A percentile compares a stretch with the other conserved stretches of the same genome.
Conservation (phyloP, 2,888 invertebrate species). For the Drosophila algonquin region DNA sequence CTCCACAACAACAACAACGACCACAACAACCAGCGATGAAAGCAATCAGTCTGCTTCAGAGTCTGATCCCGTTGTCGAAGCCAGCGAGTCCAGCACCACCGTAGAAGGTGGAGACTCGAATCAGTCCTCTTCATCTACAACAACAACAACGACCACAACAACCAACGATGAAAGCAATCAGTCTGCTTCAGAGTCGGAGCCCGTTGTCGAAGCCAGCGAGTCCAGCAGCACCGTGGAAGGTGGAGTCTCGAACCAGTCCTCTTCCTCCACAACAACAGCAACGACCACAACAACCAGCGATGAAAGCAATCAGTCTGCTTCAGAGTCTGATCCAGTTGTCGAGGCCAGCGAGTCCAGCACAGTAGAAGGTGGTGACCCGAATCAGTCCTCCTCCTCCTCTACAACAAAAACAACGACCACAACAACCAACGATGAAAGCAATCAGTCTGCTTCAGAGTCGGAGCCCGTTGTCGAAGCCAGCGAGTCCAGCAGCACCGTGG, state of each 20-base stretch:
- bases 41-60: too few species aligned
- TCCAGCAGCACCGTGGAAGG: not conserved
- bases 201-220: not conserved
- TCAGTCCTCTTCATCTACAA: not conserved
- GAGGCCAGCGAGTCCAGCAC: not conserved
- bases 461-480: not conserved
- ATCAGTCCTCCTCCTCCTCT: not conserved
- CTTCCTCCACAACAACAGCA: conserved; percentile 1
- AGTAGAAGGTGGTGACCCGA: not conserved
- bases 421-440: not conserved
- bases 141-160: conserved; percentile 12
- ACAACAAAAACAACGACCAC: not conserved
- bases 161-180: not conserved
- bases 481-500: not conserved
- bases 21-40: not conserved
- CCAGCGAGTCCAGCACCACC: not conserved
- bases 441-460: too few species aligned
- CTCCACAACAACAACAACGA: not conserved
- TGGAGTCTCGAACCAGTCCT: conserved; percentile 13
- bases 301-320: not conserved
- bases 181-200: not conserved
- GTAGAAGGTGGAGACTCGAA: too few species aligned
- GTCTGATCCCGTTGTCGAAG: too few species aligned
- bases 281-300: not conserved
- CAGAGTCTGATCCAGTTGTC: not conserved